These are phyloP conservation scores for fruit fly (Drosophila melanogaster) DNA, from an alignment of 1,140 invertebrate genomes.

Conservation along the genomic window Release_6_plus_ISO1_MT NT_033779.5:19555001-19555500, in stretches of 20 bases:
- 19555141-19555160: conserved; percentile 93
- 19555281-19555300: conserved; percentile 84
- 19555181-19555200: conserved; percentile 88
- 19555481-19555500: conserved; percentile 86
- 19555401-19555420: conserved; percentile 62
- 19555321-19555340: conserved; percentile 91
- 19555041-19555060: conserved; percentile 97
- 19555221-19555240: conserved; percentile 91
- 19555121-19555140: conserved; percentile 91
- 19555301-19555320: conserved; percentile 86
- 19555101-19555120: conserved; percentile 89
- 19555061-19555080: conserved; percentile 94
- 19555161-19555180: conserved; percentile 91
- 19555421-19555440: conserved; percentile 84
- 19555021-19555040: conserved; percentile 91
- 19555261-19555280: conserved; percentile 82
- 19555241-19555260: conserved; percentile 86
- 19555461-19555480: conserved; percentile 87
- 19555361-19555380: conserved; percentile 85
- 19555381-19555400: conserved; percentile 53
- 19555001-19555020: conserved; percentile 68
- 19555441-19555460: conserved; percentile 89
- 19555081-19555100: conserved; percentile 91
- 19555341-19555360: conserved; percentile 91
- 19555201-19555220: conserved; percentile 89